Evolutionary conservation across 2,797 vertebrate genomes (phyloP), one percentile per base, ranked within the genome.

Genomic region (Anolis apletophallus): DNA sequence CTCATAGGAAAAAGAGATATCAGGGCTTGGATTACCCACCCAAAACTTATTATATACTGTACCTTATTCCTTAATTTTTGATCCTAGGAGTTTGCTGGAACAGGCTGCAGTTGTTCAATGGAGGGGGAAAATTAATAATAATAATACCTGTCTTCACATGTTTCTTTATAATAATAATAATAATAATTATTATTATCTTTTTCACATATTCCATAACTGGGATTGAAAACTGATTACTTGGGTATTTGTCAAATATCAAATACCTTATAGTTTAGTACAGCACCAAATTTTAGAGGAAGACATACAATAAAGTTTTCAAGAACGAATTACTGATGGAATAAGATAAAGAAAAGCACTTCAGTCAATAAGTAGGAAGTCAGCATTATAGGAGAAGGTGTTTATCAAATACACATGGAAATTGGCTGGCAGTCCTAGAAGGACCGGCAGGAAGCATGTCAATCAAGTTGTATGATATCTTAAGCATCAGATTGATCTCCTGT

Each of bases 401-500:
- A 87, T 85, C 40, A 19, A 21, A 32, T 76, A 76, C 57, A 76
- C 12, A 34, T 57, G 32, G 21, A 85, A 87, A 87, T 40, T 69
- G 40, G 1, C 26, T 32, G 67, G 46, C 34, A 59, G 5, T 87
- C 40, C 40, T 88, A 83, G 0, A 1, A 52, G 29, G 52, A 59
- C 69, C 23, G 80, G 82, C 87, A 92, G 83, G 90, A 88, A 82
- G 19, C 0, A 0, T 32, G 85, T 90, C 93, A 93, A 91, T 91
- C 92, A 87, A 84, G 90, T 80, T 90, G 86, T 89, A 88, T 0
- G 84, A 95, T 83, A 88, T 91, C 93, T 91, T 93, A 93, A 95
- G 93, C 77, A 93, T 89, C 71, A 78, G 89, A 95, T 96, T 95
- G 94, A 96, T 96, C 94, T 95, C 83, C 88, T 89, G 79, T 90